A percentile compares a stretch with the other conserved stretches of the same genome.
phyloP scores from a whole-genome alignment of 2,113 vertebrate species.

The Cichladusa arquata region DNA sequence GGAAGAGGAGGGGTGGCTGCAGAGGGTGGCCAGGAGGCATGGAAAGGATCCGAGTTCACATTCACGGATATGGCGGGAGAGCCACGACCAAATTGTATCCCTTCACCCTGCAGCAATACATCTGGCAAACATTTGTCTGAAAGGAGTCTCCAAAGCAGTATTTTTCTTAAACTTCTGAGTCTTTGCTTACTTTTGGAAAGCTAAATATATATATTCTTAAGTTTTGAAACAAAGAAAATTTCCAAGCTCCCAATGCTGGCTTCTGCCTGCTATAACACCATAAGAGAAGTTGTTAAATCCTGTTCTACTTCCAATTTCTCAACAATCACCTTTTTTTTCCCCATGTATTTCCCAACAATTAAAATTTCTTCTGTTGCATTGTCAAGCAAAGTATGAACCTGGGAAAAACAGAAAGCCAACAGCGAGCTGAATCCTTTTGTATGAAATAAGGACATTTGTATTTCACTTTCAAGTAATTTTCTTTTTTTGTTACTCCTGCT shows the following conservation, averaged over 20 bases:
- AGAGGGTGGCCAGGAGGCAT: neutral
- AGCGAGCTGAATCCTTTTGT: neutral
- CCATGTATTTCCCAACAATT: neutral
- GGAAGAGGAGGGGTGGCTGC: neutral
- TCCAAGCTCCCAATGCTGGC: neutral
- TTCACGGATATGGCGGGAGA: neutral
- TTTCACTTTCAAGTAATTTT: neutral
- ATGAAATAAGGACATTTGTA: neutral
- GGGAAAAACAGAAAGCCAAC: neutral
- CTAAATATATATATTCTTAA: neutral
- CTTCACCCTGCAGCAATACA: neutral
- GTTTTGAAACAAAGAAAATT: neutral
- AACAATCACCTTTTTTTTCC: neutral
- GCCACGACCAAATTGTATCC: rapidly evolving
- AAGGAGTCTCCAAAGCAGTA: neutral
- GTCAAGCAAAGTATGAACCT: neutral
- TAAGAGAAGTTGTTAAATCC: neutral
- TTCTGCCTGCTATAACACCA: neutral
- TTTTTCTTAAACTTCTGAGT: neutral
- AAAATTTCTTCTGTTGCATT: neutral
- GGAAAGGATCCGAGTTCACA: neutral
- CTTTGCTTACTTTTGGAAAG: neutral
- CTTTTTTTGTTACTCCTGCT: neutral
- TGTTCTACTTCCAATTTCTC: neutral
- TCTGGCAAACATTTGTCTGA: neutral